These are phyloP conservation scores for Cryptops parisi DNA, from an alignment of 2,888 invertebrate genomes.

Conservation along the genomic window DNA sequence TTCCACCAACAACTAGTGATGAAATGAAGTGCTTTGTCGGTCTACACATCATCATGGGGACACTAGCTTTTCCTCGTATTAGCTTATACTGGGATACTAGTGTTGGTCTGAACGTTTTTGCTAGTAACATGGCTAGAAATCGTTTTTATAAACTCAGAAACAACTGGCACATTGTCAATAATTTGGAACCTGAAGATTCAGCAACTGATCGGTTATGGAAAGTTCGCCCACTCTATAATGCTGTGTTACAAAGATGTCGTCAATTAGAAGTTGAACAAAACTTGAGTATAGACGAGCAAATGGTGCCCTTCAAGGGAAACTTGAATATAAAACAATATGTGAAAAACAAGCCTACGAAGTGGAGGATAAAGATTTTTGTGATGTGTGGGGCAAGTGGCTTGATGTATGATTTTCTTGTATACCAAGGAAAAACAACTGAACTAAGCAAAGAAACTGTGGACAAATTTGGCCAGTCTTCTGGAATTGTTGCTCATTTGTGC, in stretches of 20 bases:
- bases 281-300: background rate
- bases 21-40: too few relatives aligned
- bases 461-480: background rate
- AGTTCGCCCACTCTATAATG: background rate
- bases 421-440: background rate
- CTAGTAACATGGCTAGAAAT: background rate
- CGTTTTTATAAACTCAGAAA: background rate
- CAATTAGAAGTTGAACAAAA: background rate
- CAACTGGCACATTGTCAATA: slow-evolving; percentile 17
- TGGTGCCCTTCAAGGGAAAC: background rate
- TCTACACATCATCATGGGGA: too few relatives aligned
- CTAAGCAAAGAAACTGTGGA: background rate
- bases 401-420: background rate
- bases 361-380: background rate
- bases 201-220: slow-evolving; percentile 26
- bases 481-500: background rate
- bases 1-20: too few relatives aligned
- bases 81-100: too few relatives aligned
- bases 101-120: too few relatives aligned
- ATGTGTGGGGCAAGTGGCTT: background rate
- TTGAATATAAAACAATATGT: background rate
- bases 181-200: background rate
- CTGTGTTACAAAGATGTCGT: background rate
- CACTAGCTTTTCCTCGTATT: too few relatives aligned
- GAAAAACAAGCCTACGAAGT: background rate